phyloP scores from a whole-genome alignment of 2,888 invertebrate species.

The Hofmannophila pseudospretella region DNA sequence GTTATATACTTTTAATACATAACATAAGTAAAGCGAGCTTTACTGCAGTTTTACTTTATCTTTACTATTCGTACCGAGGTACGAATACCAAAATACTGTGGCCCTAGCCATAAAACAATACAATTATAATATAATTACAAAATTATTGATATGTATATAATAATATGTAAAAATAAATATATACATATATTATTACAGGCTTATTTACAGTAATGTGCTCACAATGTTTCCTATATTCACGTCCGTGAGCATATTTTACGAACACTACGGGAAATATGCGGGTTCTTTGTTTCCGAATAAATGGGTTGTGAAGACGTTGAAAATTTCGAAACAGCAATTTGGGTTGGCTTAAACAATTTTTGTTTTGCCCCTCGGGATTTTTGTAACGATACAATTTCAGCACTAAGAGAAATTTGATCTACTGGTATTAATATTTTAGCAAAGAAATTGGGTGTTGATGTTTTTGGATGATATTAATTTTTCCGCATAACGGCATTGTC shows the following conservation, averaged over 20 bases:
- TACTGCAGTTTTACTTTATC: no score
- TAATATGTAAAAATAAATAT: no score
- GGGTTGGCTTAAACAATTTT: conserved; percentile 16
- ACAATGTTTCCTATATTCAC: conserved; percentile 15
- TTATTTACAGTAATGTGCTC: conserved; percentile 15
- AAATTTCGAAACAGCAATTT: conserved; percentile 21
- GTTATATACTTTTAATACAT: no score
- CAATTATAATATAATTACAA: no score
- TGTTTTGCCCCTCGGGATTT: conserved; percentile 1
- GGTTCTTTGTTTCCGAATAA: conserved; percentile 34
- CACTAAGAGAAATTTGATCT: neutral
- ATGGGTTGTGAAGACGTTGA: conserved; percentile 31
- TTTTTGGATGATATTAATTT: no score
- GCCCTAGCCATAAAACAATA: no score
- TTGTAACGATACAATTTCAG: conserved; percentile 6
- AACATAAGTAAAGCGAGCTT: no score
- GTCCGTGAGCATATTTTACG: conserved; percentile 23
- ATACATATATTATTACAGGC: neutral
- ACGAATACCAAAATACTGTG: no score
- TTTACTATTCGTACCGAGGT: no score
- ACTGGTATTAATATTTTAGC: neutral
- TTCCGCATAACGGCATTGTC: no score
- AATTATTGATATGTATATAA: no score
- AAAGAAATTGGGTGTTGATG: no score
- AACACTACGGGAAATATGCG: conserved; percentile 21